Base-by-base conservation (phyloP, 2,113 vertebrate species). In the Potamarius usumacintae region DNA sequence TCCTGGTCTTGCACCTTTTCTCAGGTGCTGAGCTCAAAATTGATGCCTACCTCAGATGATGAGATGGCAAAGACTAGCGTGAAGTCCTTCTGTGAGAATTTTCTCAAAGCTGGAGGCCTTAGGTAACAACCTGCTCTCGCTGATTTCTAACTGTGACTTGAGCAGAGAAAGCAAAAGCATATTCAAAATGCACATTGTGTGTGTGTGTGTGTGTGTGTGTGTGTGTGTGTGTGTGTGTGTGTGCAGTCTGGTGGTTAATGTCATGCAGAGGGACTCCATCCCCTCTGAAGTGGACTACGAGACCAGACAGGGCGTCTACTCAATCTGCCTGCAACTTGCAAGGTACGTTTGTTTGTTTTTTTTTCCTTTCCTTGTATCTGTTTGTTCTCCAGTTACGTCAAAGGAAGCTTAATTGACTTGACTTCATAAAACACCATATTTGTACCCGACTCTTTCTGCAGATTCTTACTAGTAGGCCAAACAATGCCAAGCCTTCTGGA, bases 61-160 rank as follows among this genome's bases (percentile, higher is more conserved):
- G 98, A 99, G 93, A 99, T 99, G 98, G 98, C 98, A 82, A 97
- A 98, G 95, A 99, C 96, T 84, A 99, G 98, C 92, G 98, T 98
- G 86, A 99, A 97, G 93, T 99, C 98, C 4, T 99, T 99, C 95
- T 99, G 98, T 91, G 98, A 99, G 92, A 99, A 99, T 91, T 99
- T 99, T 92, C 97, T 99, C 27, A 98, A 97, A 96, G 98, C 98
- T 65, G 97, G 98, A 88, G 98, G 98, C 30, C 94, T 99, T 90
- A 99, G 98, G 98, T 99, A 93, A 89, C 15, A 18, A 5, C 17
- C 55, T 58, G 22, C 71, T 77, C 15, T 77, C 18, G 9, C 27
- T 60, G 52, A 34, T 5, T 2, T 52, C 4, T 53, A 58, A 1
- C 4, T 42, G 53, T 57, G 27, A 9, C 22, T n/a, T 50, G n/a